phyloP scores from a whole-genome alignment of 2,113 vertebrate genomes.

The Aptenodytes patagonicus region DNA sequence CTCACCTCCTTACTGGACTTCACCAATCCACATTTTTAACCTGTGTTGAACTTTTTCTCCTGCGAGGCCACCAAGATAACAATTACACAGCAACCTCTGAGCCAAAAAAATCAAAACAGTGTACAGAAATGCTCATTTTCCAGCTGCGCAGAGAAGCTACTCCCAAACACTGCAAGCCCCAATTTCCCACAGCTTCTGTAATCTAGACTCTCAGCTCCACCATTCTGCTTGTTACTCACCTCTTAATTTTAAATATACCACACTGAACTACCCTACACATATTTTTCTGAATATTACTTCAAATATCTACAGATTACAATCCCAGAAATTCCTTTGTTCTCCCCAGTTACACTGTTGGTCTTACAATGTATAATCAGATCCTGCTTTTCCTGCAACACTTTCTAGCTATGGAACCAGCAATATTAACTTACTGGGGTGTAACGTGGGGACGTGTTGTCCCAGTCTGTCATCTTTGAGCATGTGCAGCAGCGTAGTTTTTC shows the following conservation, averaged over 20 bases:
- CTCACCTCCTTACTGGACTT: background rate
- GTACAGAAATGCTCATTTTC: background rate
- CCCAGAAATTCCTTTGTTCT: background rate
- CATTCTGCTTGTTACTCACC: background rate
- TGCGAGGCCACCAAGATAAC: background rate
- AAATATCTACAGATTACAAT: background rate
- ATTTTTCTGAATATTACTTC: background rate
- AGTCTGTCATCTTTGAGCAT: conserved; percentile 99
- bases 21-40: background rate
- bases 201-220: background rate
- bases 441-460: conserved; percentile 95
- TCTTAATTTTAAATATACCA: background rate
- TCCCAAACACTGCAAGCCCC: background rate
- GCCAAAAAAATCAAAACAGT: background rate
- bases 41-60: background rate
- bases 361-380: background rate
- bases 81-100: background rate
- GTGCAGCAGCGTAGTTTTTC: conserved; percentile 96
- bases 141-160: background rate
- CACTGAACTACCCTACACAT: background rate
- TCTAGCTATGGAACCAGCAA: background rate
- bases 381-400: background rate
- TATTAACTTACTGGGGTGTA: conserved; percentile 94
- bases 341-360: background rate
- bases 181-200: background rate